These are phyloP conservation scores for Brachymystax lenok DNA, from an alignment of 2,797 vertebrate species.

Conservation along the genomic window DNA sequence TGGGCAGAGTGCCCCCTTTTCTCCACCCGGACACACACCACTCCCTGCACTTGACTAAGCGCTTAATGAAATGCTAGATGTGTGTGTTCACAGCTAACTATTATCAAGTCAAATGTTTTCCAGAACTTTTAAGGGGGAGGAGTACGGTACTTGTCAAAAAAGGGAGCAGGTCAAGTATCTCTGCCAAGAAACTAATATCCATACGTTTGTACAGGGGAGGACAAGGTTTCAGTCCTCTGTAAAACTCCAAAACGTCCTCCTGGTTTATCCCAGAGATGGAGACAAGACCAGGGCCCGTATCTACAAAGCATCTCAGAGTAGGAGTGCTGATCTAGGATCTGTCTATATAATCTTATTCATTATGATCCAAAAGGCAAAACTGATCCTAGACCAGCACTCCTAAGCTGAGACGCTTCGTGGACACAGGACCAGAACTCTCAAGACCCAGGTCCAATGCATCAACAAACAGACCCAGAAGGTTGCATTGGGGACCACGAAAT, in stretches of 20 bases:
- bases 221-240: neutral
- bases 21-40: constrained; percentile 19
- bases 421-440: too few species aligned
- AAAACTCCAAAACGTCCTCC: neutral
- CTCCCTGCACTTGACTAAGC: constrained; percentile 39
- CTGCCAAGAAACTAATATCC: constrained; percentile 8
- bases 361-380: too few species aligned
- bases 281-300: too few species aligned
- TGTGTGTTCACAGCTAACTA: constrained; percentile 30
- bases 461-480: too few species aligned
- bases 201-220: neutral
- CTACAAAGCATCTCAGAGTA: too few species aligned
- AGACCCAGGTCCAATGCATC: too few species aligned
- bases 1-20: constrained; percentile 24
- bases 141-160: constrained; percentile 1
- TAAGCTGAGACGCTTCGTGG: too few species aligned
- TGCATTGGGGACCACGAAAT: too few species aligned
- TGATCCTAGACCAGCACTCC: too few species aligned
- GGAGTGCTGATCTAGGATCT: too few species aligned
- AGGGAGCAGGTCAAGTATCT: neutral
- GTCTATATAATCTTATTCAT: too few species aligned
- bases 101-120: constrained; percentile 30
- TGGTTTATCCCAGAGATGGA: too few species aligned
- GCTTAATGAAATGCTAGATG: constrained; percentile 46
- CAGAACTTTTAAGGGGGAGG: constrained; percentile 2